Conservation (phyloP, 2,113 vertebrate species). For the Vulpes lagopus region DNA sequence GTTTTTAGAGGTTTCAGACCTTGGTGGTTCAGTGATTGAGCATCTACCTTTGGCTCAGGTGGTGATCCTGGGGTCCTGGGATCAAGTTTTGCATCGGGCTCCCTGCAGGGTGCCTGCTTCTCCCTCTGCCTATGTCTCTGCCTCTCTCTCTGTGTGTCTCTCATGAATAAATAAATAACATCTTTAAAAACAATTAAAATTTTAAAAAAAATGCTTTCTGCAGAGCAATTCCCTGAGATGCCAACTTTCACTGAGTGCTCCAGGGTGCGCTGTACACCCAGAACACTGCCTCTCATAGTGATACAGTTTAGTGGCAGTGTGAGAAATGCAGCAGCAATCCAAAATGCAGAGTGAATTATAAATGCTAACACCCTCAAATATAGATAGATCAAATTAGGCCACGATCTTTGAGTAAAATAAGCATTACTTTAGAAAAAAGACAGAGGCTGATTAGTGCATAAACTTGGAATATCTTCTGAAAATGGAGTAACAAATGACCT, state of each 20-base stretch:
- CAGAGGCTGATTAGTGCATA: background rate
- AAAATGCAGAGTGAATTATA: background rate
- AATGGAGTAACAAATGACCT: background rate
- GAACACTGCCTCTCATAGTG: accelerated
- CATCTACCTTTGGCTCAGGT: too few relatives aligned
- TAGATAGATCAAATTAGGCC: background rate
- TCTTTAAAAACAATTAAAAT: too few relatives aligned
- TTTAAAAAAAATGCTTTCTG: background rate
- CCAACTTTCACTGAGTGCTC: too few relatives aligned
- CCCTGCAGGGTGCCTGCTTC: too few relatives aligned
- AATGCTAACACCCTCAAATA: background rate
- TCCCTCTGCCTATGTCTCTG: too few relatives aligned
- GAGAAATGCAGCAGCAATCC: background rate
- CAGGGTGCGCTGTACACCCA: background rate
- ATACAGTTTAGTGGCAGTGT: background rate
- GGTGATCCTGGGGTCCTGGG: too few relatives aligned
- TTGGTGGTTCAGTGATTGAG: too few relatives aligned
- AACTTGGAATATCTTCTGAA: background rate
- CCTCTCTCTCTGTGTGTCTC: too few relatives aligned
- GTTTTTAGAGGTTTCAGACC: too few relatives aligned
- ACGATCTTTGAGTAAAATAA: background rate
- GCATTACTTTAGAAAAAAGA: background rate
- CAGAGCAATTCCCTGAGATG: too few relatives aligned
- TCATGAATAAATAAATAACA: too few relatives aligned
- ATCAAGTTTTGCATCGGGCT: too few relatives aligned